These are phyloP conservation scores for Tanypteryx hageni DNA, from an alignment of 2,888 invertebrate genomes.

Conservation along the genomic window DNA sequence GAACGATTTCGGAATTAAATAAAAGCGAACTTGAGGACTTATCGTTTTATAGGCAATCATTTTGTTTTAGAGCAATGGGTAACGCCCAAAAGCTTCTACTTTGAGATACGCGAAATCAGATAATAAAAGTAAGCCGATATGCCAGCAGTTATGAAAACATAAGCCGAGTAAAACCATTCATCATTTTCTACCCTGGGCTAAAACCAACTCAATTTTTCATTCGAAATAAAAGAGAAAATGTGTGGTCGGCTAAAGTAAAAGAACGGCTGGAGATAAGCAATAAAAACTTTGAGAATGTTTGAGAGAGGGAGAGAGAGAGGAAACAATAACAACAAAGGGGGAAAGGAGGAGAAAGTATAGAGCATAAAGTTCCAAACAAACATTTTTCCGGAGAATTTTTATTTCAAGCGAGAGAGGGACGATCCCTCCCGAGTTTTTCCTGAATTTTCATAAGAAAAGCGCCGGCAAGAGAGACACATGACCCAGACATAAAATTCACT, in stretches of 20 bases:
- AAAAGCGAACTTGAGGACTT: neutral
- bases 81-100: neutral
- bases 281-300: neutral
- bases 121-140: neutral
- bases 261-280: no score
- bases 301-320: neutral
- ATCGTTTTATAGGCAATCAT: neutral
- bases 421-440: no score
- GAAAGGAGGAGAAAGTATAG: neutral
- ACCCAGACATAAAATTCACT: no score
- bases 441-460: no score
- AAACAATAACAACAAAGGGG: neutral
- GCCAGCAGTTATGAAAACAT: neutral
- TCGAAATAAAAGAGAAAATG: no score
- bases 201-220: no score
- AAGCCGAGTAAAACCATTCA: neutral
- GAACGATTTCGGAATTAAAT: neutral
- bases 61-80: neutral
- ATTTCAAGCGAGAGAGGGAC: no score
- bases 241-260: no score
- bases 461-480: no score
- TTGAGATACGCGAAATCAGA: neutral
- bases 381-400: no score
- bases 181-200: no score
- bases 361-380: no score